Evolutionary conservation across 2,888 invertebrate genomes (phyloP).

Genomic region (Hirtodrosophila trivittata): DNA sequence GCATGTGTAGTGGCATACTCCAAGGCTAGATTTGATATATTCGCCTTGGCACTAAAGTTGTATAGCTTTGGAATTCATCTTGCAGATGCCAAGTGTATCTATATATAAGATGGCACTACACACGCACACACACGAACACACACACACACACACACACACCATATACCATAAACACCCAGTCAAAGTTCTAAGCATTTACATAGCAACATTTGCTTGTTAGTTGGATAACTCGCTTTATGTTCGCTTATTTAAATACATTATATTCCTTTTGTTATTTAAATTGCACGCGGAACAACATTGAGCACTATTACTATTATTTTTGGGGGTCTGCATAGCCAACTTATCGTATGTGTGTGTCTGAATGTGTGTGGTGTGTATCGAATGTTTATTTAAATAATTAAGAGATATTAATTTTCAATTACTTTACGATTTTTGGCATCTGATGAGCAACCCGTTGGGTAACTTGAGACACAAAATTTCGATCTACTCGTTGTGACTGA

Average conservation of each 20-base stretch:
- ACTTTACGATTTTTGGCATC: slow-evolving; percentile 33
- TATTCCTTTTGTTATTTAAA: slow-evolving; percentile 71
- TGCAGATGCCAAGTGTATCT: slow-evolving; percentile 54
- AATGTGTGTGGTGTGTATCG: slow-evolving; percentile 8
- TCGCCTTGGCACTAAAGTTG: slow-evolving; percentile 77
- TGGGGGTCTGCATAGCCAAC: slow-evolving; percentile 15
- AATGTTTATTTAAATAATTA: slow-evolving; percentile 41
- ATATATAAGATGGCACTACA: slow-evolving; percentile 42
- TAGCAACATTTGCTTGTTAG: slow-evolving; percentile 11
- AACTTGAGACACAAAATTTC: slow-evolving; percentile 16
- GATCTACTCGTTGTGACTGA: slow-evolving; percentile 12
- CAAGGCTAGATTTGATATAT: slow-evolving; percentile 72
- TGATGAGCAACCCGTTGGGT: slow-evolving; percentile 20
- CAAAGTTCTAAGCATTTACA: slow-evolving; percentile 66
- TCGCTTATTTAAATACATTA: slow-evolving; percentile 44
- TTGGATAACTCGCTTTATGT: slow-evolving; percentile 33
- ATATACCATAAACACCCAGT: slow-evolving; percentile 9
- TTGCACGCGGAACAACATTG: slow-evolving; percentile 69
- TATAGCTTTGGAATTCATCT: slow-evolving; percentile 79
- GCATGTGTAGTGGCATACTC: slow-evolving; percentile 48
- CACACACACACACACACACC: no score
- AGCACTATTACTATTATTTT: slow-evolving; percentile 41
- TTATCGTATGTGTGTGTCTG: not conserved
- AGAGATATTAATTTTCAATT: slow-evolving; percentile 55
- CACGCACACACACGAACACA: slow-evolving; percentile 8